These are phyloP conservation scores for Hydrophis major DNA, from an alignment of 2,797 vertebrate species.

Conservation along the genomic window DNA sequence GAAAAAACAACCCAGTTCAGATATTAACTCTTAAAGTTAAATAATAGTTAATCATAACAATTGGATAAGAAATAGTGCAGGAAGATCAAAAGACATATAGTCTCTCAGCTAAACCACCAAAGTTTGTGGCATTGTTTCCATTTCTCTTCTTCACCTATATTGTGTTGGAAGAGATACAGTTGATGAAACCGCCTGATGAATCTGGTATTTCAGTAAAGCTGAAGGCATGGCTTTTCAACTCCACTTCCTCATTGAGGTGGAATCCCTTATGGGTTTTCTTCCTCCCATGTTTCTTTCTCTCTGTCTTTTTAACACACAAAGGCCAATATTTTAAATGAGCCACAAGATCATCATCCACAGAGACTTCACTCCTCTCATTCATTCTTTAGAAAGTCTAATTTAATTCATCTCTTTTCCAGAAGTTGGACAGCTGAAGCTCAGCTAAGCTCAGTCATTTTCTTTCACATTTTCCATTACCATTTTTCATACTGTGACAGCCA, in stretches of 20 bases:
- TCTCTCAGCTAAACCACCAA: background rate
- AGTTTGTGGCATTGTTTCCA: background rate
- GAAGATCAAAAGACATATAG: background rate
- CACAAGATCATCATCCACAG: background rate
- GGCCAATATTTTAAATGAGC: background rate
- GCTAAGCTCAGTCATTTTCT: background rate
- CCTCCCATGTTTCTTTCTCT: background rate
- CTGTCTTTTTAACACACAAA: background rate
- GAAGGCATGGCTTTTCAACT: background rate
- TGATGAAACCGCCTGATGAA: background rate
- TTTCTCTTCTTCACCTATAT: background rate
- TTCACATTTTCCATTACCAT: background rate
- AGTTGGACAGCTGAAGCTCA: background rate
- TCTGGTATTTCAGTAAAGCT: background rate
- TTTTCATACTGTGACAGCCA: background rate
- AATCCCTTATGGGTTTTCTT: background rate
- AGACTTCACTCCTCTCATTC: background rate
- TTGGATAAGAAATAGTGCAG: background rate
- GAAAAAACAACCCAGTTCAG: background rate
- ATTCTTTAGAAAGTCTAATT: background rate
- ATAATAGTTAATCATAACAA: background rate
- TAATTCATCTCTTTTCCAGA: background rate
- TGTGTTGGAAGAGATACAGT: background rate
- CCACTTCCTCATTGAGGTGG: background rate
- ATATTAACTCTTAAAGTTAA: background rate